Conservation (phyloP, 2,113 vertebrate species). For the Rhea americana region DNA sequence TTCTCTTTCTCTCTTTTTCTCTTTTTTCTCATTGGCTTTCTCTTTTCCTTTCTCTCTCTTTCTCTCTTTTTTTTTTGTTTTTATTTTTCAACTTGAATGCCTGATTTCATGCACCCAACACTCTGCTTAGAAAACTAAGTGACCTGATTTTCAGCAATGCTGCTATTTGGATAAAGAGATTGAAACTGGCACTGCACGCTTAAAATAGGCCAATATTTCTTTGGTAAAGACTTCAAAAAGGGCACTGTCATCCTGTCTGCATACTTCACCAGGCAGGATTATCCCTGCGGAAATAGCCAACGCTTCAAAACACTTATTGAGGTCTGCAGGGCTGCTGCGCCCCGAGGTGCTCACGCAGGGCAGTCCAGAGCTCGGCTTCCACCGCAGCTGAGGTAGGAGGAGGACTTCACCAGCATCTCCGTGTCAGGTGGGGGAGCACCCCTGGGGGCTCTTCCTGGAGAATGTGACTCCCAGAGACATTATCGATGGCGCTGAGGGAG, state of each 20-base stretch:
- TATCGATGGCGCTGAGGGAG: neutral
- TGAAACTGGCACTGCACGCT: neutral
- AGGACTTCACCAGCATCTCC: neutral
- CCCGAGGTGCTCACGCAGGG: neutral
- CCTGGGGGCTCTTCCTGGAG: neutral
- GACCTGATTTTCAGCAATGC: neutral
- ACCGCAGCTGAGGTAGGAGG: neutral
- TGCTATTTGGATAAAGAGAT: neutral
- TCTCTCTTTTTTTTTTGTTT: neutral
- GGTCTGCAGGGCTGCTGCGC: neutral
- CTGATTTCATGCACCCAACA: neutral
- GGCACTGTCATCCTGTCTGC: neutral
- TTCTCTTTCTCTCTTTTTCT: too few relatives aligned
- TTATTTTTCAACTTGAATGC: neutral
- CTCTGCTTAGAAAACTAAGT: neutral
- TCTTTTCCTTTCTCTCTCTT: too few relatives aligned
- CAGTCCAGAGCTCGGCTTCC: neutral
- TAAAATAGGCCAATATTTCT: neutral
- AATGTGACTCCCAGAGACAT: accelerated
- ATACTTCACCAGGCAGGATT: neutral
- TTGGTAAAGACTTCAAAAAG: neutral
- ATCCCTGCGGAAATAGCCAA: neutral
- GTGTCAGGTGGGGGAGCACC: neutral
- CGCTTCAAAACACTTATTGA: neutral
- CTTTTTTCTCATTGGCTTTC: too few relatives aligned